Conservation (phyloP, 2,888 invertebrate genomes). For the Habroteleia sp. region DNA sequence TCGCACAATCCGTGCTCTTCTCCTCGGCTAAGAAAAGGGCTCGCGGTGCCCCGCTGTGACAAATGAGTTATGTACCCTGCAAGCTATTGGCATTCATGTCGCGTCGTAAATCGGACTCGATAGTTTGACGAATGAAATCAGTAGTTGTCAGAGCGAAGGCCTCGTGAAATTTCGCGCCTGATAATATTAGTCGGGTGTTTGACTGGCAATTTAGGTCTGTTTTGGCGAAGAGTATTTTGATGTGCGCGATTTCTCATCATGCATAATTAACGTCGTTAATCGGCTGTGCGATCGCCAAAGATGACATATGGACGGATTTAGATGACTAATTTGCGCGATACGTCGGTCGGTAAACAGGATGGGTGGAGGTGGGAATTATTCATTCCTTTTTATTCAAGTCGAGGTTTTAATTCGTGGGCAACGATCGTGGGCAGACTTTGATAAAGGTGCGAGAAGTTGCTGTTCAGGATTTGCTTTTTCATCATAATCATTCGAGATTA, state of each 20-base stretch:
- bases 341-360: conserved; percentile 11
- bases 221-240: conserved; percentile 24
- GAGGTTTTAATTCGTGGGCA: conserved; percentile 11
- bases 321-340: conserved; percentile 30
- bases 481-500: too few species aligned
- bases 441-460: not conserved
- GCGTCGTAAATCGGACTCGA: conserved; percentile 74
- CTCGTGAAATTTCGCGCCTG: conserved; percentile 31
- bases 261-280: conserved; percentile 43
- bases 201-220: too few species aligned
- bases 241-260: conserved; percentile 17
- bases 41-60: conserved; percentile 54
- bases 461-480: too few species aligned
- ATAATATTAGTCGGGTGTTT: conserved; percentile 54
- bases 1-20: conserved; percentile 35
- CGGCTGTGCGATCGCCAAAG: conserved; percentile 21
- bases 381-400: not conserved
- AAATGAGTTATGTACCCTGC: conserved; percentile 70
- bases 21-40: conserved; percentile 44
- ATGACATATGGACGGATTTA: conserved; percentile 33
- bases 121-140: conserved; percentile 75
- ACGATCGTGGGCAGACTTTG: conserved; percentile 12
- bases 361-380: conserved; percentile 10
- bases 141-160: conserved; percentile 69
- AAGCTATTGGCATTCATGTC: conserved; percentile 72